phyloP scores from a whole-genome alignment of 2,113 vertebrate species.

The Tor tambroides region DNA sequence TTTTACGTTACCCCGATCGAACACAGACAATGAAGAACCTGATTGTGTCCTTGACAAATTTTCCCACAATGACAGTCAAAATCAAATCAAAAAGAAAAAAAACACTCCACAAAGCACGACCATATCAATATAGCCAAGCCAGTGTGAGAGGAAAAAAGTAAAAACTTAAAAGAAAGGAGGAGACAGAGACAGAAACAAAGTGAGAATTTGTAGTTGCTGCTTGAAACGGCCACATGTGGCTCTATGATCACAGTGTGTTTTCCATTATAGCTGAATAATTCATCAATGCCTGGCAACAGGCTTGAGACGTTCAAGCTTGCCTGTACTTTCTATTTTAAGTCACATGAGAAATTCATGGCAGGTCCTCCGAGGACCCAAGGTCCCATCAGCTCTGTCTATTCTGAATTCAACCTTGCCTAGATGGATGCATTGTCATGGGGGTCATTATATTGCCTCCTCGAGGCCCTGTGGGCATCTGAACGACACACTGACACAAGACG shows the following conservation, averaged over 20 bases:
- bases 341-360: slow-evolving; percentile 62
- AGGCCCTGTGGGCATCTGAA: neutral
- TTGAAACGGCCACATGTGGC: slow-evolving; percentile 36
- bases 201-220: slow-evolving; percentile 46
- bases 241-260: slow-evolving; percentile 59
- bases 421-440: slow-evolving; percentile 30
- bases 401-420: slow-evolving; percentile 25
- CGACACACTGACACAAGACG: neutral
- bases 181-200: slow-evolving; percentile 9
- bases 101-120: neutral
- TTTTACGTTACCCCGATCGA: slow-evolving; percentile 20
- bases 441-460: slow-evolving; percentile 11
- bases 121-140: neutral
- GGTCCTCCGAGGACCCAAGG: slow-evolving; percentile 42
- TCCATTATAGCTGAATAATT: slow-evolving; percentile 62
- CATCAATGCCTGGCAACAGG: slow-evolving; percentile 55
- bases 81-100: neutral
- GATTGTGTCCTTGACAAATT: slow-evolving; percentile 1
- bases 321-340: slow-evolving; percentile 36
- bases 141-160: neutral
- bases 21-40: neutral
- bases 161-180: neutral
- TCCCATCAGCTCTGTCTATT: slow-evolving; percentile 39
- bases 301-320: slow-evolving; percentile 34
- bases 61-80: neutral